Evolutionary conservation across 2,113 vertebrate genomes (phyloP), one percentile per base, ranked within the genome.

Genomic region (Colius striatus): DNA sequence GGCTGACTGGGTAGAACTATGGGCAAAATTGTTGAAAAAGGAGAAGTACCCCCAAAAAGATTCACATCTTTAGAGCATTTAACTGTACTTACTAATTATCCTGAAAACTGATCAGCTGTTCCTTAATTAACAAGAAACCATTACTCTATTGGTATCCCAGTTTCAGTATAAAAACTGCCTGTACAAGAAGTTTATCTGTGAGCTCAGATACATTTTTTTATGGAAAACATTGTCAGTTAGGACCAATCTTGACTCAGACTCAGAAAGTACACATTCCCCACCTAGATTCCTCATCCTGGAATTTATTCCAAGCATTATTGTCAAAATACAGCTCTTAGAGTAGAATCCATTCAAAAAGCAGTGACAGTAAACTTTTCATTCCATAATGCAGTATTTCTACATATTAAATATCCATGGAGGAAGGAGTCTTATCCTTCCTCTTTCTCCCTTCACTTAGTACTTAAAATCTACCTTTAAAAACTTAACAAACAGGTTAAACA

Each of bases 221-320:
- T 41, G 21, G 6, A 20, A 47, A 72, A 79, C 20, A 48, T 6
- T 16, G 17, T 34, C 7, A 67, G 3, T 67, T 76, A 67, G 16
- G 21, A 77, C 21, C 27, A 76, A 4, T 5, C n/a, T 80, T 16
- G 2, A 48, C 20, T 72, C 45, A 54, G 43, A 45, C 16, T 5
- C 72, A 63, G 54, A 29, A 74, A 68, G 8, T 26, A 63, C 9
- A 41, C 7, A n/a, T 63, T 75, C 5, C 1, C 12, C 3, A 20
- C 5, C 4, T 71, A 38, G 50, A 0, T 57, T 83, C 8, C 16
- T 9, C 0, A 1, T 71, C 20, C 21, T 63, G 21, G 11, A 85
- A 67, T 2, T 43, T 70, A 73, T 19, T 70, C 3, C 10, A 58
- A 30, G 18, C 53, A 26, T 65, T 45, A 30, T 19, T 34, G 3